phyloP scores from a whole-genome alignment of 1,140 invertebrate genomes.

The Bombus picipes region DNA sequence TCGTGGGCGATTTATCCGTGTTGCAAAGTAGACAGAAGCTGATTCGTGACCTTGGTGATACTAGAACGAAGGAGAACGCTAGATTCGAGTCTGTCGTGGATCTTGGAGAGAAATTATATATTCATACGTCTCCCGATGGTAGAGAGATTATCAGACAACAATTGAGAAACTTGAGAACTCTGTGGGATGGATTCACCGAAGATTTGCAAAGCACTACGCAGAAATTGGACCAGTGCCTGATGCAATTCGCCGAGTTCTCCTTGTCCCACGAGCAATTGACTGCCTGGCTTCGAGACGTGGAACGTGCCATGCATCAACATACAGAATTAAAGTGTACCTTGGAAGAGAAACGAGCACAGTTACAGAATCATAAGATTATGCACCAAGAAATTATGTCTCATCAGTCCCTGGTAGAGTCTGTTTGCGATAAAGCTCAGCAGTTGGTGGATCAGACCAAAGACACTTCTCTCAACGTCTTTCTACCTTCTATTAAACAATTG shows the following conservation, averaged over 20 bases:
- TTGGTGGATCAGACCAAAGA: conserved; percentile 95
- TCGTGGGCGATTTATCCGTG: conserved; percentile 93
- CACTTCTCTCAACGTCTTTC: conserved; percentile 91
- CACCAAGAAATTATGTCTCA: conserved; percentile 98
- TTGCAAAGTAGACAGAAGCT: conserved; percentile 93
- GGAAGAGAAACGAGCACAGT: conserved; percentile 96
- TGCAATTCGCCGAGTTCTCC: conserved; percentile 94
- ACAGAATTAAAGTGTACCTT: conserved; percentile 94
- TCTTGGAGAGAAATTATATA: conserved; percentile 95
- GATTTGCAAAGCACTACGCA: conserved; percentile 90
- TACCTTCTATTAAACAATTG: conserved; percentile 94
- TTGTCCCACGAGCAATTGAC: conserved; percentile 94
- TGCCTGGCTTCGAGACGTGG: conserved; percentile 95
- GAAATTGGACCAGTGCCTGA: conserved; percentile 93
- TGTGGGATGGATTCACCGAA: conserved; percentile 95
- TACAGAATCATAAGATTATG: conserved; percentile 97
- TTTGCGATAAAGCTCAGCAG: conserved; percentile 95
- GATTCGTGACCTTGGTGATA: conserved; percentile 91
- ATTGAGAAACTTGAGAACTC: conserved; percentile 89
- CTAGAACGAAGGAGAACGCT: conserved; percentile 90
- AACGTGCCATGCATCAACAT: conserved; percentile 94
- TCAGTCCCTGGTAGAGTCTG: conserved; percentile 93
- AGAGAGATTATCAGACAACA: conserved; percentile 95
- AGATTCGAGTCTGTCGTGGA: conserved; percentile 94
- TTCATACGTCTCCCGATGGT: conserved; percentile 96